These are phyloP conservation scores for Serilophus lunatus DNA, from an alignment of 2,113 vertebrate genomes.

Conservation along the genomic window DNA sequence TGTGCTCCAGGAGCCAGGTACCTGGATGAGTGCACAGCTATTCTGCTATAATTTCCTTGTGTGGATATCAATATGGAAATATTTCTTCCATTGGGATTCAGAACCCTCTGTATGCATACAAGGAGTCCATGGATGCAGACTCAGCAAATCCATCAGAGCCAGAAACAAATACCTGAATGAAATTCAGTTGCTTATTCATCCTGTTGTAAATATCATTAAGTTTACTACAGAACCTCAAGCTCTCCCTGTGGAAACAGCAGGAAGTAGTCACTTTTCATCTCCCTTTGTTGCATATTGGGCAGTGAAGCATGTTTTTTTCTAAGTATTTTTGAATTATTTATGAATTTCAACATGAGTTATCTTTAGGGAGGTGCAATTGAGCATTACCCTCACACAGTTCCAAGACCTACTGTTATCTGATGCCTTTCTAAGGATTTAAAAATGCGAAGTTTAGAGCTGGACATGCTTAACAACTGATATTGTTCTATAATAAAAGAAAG, in stretches of 20 bases:
- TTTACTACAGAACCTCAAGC: background rate
- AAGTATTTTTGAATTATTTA: slow-evolving; percentile 13
- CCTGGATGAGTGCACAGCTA: background rate
- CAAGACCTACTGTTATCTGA: background rate
- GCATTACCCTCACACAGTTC: background rate
- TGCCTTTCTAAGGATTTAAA: background rate
- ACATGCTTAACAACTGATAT: background rate
- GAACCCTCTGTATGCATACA: background rate
- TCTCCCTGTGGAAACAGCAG: background rate
- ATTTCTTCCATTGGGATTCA: background rate
- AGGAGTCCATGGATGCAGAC: background rate
- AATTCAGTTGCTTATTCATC: background rate
- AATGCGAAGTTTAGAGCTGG: background rate
- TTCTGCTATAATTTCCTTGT: background rate
- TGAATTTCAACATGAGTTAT: background rate
- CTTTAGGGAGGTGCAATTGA: background rate
- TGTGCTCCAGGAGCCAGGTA: background rate
- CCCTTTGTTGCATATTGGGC: background rate
- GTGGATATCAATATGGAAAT: background rate
- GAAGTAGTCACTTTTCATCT: background rate
- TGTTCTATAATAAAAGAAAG: background rate
- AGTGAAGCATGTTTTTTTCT: background rate
- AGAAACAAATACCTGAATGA: background rate
- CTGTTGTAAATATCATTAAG: background rate
- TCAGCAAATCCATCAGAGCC: background rate